Evolutionary conservation across 2,113 vertebrate species (phyloP).

Genomic region (Urocynchramus pylzowi): DNA sequence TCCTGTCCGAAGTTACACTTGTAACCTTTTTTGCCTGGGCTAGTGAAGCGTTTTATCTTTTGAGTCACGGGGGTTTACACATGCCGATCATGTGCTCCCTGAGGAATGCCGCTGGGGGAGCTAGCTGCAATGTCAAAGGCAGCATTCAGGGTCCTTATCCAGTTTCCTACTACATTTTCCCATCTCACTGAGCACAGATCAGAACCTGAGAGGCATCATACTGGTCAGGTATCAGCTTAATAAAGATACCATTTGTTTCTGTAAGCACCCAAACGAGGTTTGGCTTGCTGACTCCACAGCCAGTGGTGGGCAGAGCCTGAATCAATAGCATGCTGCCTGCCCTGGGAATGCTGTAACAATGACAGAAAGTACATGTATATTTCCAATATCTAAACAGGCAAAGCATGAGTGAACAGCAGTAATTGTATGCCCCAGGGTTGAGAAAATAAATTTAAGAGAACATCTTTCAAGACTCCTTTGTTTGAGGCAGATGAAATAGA

Average conservation of each 20-base stretch:
- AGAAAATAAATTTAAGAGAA: conserved; percentile 3
- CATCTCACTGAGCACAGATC: neutral
- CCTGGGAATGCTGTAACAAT: neutral
- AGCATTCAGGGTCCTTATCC: neutral
- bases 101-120: neutral
- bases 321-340: rapidly evolving
- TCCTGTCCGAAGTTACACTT: neutral
- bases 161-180: neutral
- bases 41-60: neutral
- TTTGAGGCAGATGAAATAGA: neutral
- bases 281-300: neutral
- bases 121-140: neutral
- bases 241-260: neutral
- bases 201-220: neutral
- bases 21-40: neutral
- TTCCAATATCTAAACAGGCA: neutral
- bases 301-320: neutral
- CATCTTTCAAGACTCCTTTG: neutral
- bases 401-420: neutral
- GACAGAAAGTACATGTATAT: neutral
- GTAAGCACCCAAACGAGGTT: neutral
- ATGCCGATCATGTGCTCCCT: neutral
- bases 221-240: neutral
- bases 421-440: neutral
- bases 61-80: neutral